A percentile compares a stretch with the other conserved stretches of the same genome.
These are phyloP conservation scores for Steromphala cineraria DNA, from an alignment of 2,888 invertebrate genomes.

Conservation along the genomic window DNA sequence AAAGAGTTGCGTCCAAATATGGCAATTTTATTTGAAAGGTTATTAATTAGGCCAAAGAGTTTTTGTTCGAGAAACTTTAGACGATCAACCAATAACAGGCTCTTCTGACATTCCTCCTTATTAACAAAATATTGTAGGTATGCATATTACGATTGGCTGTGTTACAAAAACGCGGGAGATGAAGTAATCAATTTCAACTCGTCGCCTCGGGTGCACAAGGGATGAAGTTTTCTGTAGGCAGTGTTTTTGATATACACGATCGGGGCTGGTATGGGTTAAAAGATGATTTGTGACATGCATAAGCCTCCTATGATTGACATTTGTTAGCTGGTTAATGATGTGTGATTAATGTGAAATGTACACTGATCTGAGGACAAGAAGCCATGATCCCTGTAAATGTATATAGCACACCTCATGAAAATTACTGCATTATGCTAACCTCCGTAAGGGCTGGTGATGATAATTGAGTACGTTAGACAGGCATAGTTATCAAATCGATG, in stretches of 20 bases:
- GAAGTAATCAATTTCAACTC: constrained; percentile 16
- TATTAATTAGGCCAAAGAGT: too few species aligned
- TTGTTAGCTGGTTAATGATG: neutral
- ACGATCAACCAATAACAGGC: too few species aligned
- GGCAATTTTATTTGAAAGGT: too few species aligned
- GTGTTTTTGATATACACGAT: neutral
- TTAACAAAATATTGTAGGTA: neutral
- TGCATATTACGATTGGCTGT: neutral
- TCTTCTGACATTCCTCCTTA: neutral
- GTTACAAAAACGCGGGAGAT: neutral
- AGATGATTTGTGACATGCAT: neutral
- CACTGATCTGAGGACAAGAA: neutral
- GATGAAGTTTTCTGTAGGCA: neutral
- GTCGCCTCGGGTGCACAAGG: neutral
- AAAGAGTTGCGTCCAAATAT: too few species aligned
- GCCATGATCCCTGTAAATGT: neutral
- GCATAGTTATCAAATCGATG: too few species aligned
- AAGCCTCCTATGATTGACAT: neutral
- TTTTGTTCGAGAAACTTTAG: too few species aligned
- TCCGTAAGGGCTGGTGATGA: too few species aligned
- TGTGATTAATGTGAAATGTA: neutral
- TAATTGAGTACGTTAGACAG: too few species aligned
- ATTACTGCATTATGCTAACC: too few species aligned
- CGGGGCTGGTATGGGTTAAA: neutral
- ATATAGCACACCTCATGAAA: too few species aligned